Evolutionary conservation across 2,888 invertebrate genomes (phyloP), one percentile per base, ranked within the genome.

Genomic region (Synergus itoensis): DNA sequence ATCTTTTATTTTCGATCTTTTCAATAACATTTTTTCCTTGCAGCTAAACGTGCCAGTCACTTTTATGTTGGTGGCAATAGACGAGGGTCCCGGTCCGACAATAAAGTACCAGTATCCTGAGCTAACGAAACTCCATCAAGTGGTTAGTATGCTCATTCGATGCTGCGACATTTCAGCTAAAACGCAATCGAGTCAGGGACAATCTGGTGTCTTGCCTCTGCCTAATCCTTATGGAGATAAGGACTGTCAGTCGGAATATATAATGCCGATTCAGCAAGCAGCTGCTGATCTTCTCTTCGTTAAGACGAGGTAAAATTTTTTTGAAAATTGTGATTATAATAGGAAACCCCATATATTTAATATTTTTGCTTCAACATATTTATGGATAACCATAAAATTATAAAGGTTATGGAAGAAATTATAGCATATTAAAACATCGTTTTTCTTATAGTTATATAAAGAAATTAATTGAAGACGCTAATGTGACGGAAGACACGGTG

Each of bases 101-200:
- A 98, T 98, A 86, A 99, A 99, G 93, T 98, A 98, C 92, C 99
- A 98, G 92, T 98, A 97, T 93, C 97, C 98, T 0, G 99, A 99
- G 92, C 94, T 99, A 65, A 97, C 97, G 73, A 98, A 98, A 93
- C 94, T 99, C 83, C 98, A 98, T 93, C 98, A 98, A 93, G 94
- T 96, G 83, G 98, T 99, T 78, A 98, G 98, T 80, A 96, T 96
- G 92, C 93, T 99, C 86, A 95, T 98, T 85, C 95, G 99, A 78
- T 98, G 98, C 92, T 98, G 98, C 93, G 98, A 99, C 94, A 96
- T 98, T 80, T 95, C 96, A 11, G 89, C 89, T 12, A 93, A 93
- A 83, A 92, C 93, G 79, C 93, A 93, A 81, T 93, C 93, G 64
- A 93, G 93, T 86, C 88, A 89, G 36, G 86, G 88, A 9, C 84